Conservation (phyloP, 2,888 invertebrate species). For the Augiades crinisus region DNA sequence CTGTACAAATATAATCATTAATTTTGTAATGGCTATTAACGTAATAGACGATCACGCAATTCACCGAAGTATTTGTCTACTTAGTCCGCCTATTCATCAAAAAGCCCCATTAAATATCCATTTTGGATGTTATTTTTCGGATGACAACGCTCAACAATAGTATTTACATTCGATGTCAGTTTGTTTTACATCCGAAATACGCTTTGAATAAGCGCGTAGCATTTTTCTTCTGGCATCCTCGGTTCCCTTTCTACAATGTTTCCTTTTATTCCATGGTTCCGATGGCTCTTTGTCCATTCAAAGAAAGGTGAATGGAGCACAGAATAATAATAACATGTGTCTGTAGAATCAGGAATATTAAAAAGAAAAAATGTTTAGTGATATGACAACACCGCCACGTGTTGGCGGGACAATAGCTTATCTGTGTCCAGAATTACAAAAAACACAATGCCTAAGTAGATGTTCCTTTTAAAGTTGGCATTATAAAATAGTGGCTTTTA, state of each 20-base stretch:
- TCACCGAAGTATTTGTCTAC: slow-evolving; percentile 43
- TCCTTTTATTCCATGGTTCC: slow-evolving; percentile 72
- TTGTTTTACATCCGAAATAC: slow-evolving; percentile 79
- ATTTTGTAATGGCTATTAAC: slow-evolving; percentile 5
- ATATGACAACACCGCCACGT: slow-evolving; percentile 74
- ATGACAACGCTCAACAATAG: slow-evolving; percentile 75
- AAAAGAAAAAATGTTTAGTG: slow-evolving; percentile 58
- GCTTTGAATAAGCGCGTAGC: slow-evolving; percentile 70
- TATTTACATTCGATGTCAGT: slow-evolving; percentile 81
- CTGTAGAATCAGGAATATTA: slow-evolving; percentile 59
- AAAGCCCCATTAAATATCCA: slow-evolving; percentile 69
- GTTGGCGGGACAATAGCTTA: slow-evolving; percentile 58
- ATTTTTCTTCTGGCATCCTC: slow-evolving; percentile 70
- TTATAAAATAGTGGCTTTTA: too few relatives aligned
- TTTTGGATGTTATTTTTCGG: slow-evolving; percentile 68
- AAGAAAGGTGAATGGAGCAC: slow-evolving; percentile 67
- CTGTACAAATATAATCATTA: slow-evolving; percentile 3
- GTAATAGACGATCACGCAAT: slow-evolving; percentile 33
- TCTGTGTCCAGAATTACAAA: slow-evolving; percentile 49
- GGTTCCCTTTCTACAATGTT: slow-evolving; percentile 68
- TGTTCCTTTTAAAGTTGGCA: slow-evolving; percentile 16
- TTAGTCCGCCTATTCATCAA: slow-evolving; percentile 54
- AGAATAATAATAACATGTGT: slow-evolving; percentile 74
- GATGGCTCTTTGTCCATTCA: slow-evolving; percentile 61
- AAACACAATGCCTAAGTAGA: slow-evolving; percentile 18